Evolutionary conservation across 2,888 invertebrate species (phyloP).

Genomic region (Erpobdella octoculata): DNA sequence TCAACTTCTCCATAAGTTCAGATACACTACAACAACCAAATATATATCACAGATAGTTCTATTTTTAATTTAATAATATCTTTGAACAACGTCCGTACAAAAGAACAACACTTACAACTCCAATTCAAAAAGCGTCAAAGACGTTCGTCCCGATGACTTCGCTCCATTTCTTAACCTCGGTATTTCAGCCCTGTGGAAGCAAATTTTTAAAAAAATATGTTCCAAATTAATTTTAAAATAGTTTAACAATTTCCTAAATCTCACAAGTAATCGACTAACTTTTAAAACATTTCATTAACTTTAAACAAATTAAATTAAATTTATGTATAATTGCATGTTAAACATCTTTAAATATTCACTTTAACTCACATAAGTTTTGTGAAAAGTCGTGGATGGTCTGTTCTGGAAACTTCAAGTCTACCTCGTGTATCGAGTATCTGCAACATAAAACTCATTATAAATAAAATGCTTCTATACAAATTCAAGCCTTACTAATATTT

Average conservation of each 20-base stretch:
- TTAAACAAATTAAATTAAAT: too few relatives aligned
- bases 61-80: too few relatives aligned
- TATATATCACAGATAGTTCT: background rate
- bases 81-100: too few relatives aligned
- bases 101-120: background rate
- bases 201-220: background rate
- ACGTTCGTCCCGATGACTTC: background rate
- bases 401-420: background rate
- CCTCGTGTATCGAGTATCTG: background rate
- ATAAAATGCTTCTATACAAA: too few relatives aligned
- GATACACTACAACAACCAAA: background rate
- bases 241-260: too few relatives aligned
- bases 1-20: background rate
- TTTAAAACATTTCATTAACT: too few relatives aligned
- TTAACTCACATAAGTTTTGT: background rate
- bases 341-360: too few relatives aligned
- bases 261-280: too few relatives aligned
- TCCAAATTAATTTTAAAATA: too few relatives aligned
- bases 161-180: background rate
- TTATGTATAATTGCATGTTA: too few relatives aligned
- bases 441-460: too few relatives aligned
- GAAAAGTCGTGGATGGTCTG: background rate
- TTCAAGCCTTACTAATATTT: too few relatives aligned
- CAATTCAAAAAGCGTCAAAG: constrained; percentile 5
- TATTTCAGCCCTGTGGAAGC: background rate